These are phyloP conservation scores for Phymanthus crucifer DNA, from an alignment of 92 coral and sea anemone genomes.

Conservation along the genomic window DNA sequence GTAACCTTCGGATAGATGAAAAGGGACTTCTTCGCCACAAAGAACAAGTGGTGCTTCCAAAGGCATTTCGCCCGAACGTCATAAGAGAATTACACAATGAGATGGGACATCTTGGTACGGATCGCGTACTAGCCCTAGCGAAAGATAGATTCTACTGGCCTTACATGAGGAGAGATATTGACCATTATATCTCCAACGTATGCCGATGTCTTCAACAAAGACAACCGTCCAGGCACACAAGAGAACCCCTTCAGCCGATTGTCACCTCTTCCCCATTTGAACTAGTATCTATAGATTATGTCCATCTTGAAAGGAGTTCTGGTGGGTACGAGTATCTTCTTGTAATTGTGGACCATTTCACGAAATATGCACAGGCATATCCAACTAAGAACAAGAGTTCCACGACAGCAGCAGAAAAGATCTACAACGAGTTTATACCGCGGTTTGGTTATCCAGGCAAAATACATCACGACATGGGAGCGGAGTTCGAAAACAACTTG, in stretches of 20 bases:
- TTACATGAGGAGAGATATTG: constrained; percentile 15
- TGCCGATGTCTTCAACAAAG: constrained; percentile 16
- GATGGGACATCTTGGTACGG: constrained; percentile 20
- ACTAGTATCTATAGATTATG: constrained; percentile 32
- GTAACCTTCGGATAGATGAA: neutral
- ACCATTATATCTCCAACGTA: constrained; percentile 10
- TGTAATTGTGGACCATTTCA: constrained; percentile 41
- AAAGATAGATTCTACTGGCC: constrained; percentile 11
- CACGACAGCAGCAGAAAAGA: constrained; percentile 40
- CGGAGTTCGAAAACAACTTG: constrained; percentile 42
- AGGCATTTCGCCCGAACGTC: constrained; percentile 10
- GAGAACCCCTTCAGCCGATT: constrained; percentile 23
- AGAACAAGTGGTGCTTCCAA: constrained; percentile 8
- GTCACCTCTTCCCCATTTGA: constrained; percentile 25
- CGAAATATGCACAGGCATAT: constrained; percentile 42
- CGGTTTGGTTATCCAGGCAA: constrained; percentile 53
- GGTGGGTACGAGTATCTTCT: constrained; percentile 47
- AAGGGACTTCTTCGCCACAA: neutral
- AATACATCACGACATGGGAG: constrained; percentile 50
- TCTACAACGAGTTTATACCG: constrained; percentile 46
- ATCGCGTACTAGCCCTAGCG: constrained; percentile 1
- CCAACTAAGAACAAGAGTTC: constrained; percentile 45
- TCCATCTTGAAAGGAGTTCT: constrained; percentile 33
- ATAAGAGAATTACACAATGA: constrained; percentile 14
- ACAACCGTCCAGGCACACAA: constrained; percentile 5